A percentile compares a stretch with the other conserved stretches of the same genome.
Evolutionary conservation across 2,113 vertebrate genomes (phyloP).

Genomic region (Morone saxatilis): DNA sequence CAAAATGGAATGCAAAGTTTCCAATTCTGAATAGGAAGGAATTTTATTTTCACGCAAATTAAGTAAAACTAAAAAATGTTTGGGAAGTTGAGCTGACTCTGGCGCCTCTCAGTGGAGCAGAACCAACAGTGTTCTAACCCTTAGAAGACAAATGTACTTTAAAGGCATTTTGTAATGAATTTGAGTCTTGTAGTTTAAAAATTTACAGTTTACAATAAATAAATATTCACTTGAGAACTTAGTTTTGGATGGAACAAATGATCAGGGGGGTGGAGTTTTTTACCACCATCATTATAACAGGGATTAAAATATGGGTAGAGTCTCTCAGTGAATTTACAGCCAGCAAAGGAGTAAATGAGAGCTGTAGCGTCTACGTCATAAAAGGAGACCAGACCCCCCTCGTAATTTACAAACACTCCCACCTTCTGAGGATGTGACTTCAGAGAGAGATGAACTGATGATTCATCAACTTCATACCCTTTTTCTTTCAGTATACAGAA

Average conservation of each 20-base stretch:
- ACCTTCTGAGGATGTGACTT: not conserved
- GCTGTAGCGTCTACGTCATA: no score
- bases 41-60: no score
- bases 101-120: not conserved
- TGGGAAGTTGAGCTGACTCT: not conserved
- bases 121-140: not conserved
- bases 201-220: not conserved
- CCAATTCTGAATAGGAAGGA: no score
- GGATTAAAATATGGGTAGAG: not conserved
- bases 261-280: not conserved
- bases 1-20: no score
- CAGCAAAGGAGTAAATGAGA: no score
- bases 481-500: no score
- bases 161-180: no score
- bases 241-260: not conserved
- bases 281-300: fast-evolving
- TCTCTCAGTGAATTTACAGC: not conserved
- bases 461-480: not conserved
- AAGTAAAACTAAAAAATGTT: no score
- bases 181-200: not conserved
- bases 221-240: no score
- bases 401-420: not conserved
- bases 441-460: not conserved
- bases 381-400: no score
- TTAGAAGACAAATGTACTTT: not conserved